phyloP scores from a whole-genome alignment of 2,888 invertebrate species.

The Lissonota sp. region DNA sequence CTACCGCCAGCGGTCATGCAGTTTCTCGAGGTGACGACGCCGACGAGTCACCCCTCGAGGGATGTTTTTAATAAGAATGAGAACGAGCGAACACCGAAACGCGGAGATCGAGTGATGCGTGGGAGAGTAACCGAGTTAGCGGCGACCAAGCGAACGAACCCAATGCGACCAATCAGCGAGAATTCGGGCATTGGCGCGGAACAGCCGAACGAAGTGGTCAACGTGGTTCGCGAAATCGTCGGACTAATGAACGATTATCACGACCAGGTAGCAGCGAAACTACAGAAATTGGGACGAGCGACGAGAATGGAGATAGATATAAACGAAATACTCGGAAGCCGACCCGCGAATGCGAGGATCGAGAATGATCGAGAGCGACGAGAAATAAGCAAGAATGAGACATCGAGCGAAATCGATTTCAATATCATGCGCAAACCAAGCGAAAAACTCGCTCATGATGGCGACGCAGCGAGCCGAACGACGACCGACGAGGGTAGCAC shows the following conservation, averaged over 20 bases:
- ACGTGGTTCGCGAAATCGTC: constrained; percentile 26
- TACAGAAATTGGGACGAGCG: constrained; percentile 54
- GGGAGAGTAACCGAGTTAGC: not conserved
- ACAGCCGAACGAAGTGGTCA: constrained; percentile 32
- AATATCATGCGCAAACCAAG: no score
- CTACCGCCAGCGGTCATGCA: constrained; percentile 2
- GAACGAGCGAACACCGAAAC: not conserved
- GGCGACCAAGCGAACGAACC: not conserved
- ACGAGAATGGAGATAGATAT: constrained; percentile 63
- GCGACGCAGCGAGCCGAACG: no score
- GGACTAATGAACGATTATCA: constrained; percentile 48
- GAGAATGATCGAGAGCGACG: constrained; percentile 42
- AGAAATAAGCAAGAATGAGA: constrained; percentile 36
- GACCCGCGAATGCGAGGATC: constrained; percentile 33
- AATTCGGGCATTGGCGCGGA: constrained; percentile 6
- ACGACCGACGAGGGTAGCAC: no score
- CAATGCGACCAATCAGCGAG: not conserved
- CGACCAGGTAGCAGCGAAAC: constrained; percentile 47
- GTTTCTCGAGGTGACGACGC: not conserved
- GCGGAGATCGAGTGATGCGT: not conserved
- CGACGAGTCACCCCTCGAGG: not conserved
- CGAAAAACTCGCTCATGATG: no score
- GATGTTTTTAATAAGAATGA: not conserved
- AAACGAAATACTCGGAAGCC: constrained; percentile 42
- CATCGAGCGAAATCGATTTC: constrained; percentile 33